Conservation (phyloP, 2,113 vertebrate genomes). For the Paracanthobrama guichenoti region DNA sequence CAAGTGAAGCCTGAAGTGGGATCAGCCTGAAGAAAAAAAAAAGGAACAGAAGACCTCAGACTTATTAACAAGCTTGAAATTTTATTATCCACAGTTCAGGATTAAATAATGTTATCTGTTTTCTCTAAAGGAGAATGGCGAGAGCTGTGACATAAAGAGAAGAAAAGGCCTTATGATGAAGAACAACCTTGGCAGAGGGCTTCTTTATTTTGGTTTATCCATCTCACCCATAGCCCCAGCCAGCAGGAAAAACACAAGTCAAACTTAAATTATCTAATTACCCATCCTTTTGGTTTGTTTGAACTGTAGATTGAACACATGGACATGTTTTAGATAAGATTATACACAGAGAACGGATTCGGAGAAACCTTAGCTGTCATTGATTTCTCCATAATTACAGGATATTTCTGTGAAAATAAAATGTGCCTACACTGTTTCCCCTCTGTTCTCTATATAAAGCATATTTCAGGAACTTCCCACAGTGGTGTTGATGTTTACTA, state of each 20-base stretch:
- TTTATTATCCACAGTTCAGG: constrained; percentile 55
- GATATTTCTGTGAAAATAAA: not conserved
- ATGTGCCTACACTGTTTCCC: not conserved
- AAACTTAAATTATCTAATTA: constrained; percentile 73
- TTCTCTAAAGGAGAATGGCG: constrained; percentile 42
- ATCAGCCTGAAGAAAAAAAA: constrained; percentile 24
- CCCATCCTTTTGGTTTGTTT: constrained; percentile 58
- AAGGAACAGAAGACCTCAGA: constrained; percentile 16
- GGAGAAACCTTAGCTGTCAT: too few relatives aligned
- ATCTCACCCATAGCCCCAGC: constrained; percentile 51
- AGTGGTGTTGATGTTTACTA: not conserved
- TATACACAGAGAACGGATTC: not conserved
- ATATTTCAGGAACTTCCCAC: not conserved
- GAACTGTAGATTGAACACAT: constrained; percentile 39
- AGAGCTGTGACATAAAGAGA: constrained; percentile 49
- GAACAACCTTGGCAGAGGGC: constrained; percentile 30
- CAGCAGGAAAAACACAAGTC: constrained; percentile 55
- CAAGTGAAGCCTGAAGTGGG: constrained; percentile 35
- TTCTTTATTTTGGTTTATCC: constrained; percentile 53
- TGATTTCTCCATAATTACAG: constrained; percentile 1
- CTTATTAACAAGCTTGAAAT: constrained; percentile 59
- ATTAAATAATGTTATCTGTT: constrained; percentile 62
- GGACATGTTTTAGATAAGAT: constrained; percentile 11
- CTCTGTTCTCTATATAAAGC: not conserved
- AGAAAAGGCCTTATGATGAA: constrained; percentile 38